Evolutionary conservation across 1,140 invertebrate species (phyloP).

Genomic region (Gonatopus flavifemur): DNA sequence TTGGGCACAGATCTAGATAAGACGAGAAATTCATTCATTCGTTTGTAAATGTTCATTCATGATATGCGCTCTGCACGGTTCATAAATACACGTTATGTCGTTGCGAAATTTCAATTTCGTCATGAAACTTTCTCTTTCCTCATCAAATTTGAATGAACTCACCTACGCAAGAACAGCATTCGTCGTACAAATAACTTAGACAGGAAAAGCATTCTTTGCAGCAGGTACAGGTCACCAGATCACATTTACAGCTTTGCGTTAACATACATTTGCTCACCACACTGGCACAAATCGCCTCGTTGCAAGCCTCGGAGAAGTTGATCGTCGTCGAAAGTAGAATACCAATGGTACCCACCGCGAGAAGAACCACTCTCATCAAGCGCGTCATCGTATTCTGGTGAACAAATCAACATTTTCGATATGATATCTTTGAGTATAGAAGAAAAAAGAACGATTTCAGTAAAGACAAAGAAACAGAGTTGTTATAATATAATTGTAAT

Average conservation of each 20-base stretch:
- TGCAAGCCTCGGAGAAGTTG: constrained; percentile 62
- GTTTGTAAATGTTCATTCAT: background rate
- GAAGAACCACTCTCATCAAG: constrained; percentile 19
- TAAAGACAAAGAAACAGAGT: too few species aligned
- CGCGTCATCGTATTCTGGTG: constrained; percentile 41
- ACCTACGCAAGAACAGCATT: constrained; percentile 96
- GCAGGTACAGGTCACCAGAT: constrained; percentile 82
- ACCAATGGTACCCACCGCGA: constrained; percentile 22
- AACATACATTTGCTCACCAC: constrained; percentile 95
- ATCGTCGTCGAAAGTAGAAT: constrained; percentile 25
- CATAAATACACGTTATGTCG: background rate
- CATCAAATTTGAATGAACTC: constrained; percentile 52
- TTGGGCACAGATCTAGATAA: constrained; percentile 80
- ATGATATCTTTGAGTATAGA: too few species aligned
- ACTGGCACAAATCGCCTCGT: constrained; percentile 88
- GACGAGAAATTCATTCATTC: background rate
- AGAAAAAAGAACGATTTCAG: too few species aligned
- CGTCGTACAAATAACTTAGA: constrained; percentile 82
- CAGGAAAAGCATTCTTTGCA: constrained; percentile 91
- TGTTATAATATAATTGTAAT: too few species aligned
- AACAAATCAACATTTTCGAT: too few species aligned
- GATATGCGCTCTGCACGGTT: background rate
- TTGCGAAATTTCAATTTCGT: constrained; percentile 1
- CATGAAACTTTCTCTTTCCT: too few species aligned
- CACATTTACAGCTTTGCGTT: constrained; percentile 93